Evolutionary conservation across 92 coral and sea anemone genomes (phyloP).

Genomic region (Isaurus tuberculatus): DNA sequence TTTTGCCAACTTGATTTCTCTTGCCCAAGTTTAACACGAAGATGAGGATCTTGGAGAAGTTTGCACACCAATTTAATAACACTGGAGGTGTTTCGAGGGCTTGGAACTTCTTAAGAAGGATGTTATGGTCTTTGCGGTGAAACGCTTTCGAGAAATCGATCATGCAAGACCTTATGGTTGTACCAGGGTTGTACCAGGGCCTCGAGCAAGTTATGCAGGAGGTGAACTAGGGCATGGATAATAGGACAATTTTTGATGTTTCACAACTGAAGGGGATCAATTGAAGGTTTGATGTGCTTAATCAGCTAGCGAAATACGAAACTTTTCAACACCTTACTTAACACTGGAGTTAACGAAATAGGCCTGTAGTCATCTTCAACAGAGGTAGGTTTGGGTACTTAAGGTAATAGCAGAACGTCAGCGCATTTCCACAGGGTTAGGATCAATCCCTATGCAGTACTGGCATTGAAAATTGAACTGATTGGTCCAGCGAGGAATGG

Average conservation of each 20-base stretch:
- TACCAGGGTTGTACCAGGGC: constrained; percentile 23
- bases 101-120: constrained; percentile 12
- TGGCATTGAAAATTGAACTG: constrained; percentile 45
- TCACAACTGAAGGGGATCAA: no score
- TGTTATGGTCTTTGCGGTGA: constrained; percentile 23
- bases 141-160: constrained; percentile 35
- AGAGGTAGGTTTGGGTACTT: constrained; percentile 57
- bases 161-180: constrained; percentile 21
- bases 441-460: constrained; percentile 33
- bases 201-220: constrained; percentile 39
- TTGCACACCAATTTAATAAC: constrained; percentile 17
- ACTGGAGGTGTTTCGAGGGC: constrained; percentile 15
- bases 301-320: no score
- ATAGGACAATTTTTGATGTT: background rate
- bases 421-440: constrained; percentile 64
- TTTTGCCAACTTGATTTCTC: background rate
- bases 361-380: no score
- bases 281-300: no score
- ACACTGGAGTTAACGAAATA: no score
- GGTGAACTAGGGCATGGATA: constrained; percentile 18
- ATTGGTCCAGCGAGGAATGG: constrained; percentile 39
- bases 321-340: no score
- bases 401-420: constrained; percentile 53
- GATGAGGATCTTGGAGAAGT: constrained; percentile 7
- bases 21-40: constrained; percentile 6